Percentiles rank a stretch among this genome's conserved stretches.
phyloP scores from a whole-genome alignment of 2,113 vertebrate species.

The Corynorhinus townsendii region DNA sequence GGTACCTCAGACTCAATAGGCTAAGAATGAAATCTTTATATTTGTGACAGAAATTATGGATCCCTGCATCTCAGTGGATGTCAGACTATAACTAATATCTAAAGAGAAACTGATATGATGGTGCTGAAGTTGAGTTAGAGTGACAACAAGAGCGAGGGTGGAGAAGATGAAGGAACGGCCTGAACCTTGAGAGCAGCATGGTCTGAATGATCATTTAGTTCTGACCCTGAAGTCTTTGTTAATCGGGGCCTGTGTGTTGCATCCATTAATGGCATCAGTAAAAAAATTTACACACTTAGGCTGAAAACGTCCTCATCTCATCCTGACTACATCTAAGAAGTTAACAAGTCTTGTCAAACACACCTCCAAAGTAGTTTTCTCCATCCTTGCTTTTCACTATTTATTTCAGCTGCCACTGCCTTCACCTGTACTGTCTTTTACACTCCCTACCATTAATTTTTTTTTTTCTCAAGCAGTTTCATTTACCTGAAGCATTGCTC shows the following conservation, averaged over 20 bases:
- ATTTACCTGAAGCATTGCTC: background rate
- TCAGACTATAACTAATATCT: background rate
- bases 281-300: fast-evolving
- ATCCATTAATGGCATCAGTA: too few species aligned
- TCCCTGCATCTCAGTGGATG: background rate
- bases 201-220: too few species aligned
- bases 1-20: background rate
- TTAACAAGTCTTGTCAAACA: background rate
- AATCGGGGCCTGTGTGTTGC: too few species aligned
- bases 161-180: background rate
- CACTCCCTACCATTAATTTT: background rate
- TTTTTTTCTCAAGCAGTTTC: background rate
- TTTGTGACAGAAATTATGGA: background rate
- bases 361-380: background rate
- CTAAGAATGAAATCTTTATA: background rate
- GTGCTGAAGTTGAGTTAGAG: background rate
- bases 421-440: background rate
- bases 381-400: background rate
- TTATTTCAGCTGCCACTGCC: background rate
- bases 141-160: background rate
- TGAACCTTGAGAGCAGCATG: too few species aligned
- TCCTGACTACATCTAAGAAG: background rate
- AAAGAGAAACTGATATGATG: background rate
- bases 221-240: background rate
- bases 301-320: background rate